Percentiles rank a stretch among this genome's conserved stretches.
Evolutionary conservation across 2,888 invertebrate genomes (phyloP).

Genomic region (Dexiosoma caninum): DNA sequence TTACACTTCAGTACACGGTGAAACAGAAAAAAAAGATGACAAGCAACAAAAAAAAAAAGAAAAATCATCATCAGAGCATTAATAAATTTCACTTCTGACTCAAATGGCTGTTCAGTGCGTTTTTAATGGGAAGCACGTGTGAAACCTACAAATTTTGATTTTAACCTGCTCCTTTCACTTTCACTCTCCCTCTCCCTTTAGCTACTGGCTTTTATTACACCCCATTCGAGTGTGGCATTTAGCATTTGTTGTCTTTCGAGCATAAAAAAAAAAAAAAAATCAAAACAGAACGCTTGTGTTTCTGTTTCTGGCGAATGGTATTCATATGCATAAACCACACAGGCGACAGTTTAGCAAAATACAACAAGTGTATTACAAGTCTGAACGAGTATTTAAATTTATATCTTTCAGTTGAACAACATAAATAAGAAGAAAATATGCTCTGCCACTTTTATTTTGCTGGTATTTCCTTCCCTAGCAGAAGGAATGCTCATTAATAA

Average conservation of each 20-base stretch:
- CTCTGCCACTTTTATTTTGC: neutral
- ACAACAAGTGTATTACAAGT: conserved; percentile 47
- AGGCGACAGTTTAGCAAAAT: conserved; percentile 34
- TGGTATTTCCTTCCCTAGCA: neutral
- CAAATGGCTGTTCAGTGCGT: conserved; percentile 65
- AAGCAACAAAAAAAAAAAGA: neutral
- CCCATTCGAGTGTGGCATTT: neutral
- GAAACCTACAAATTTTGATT: conserved; percentile 68
- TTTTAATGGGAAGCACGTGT: conserved; percentile 76
- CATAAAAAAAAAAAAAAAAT: neutral
- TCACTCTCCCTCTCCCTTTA: neutral
- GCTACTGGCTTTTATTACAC: neutral
- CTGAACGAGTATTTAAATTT: conserved; percentile 7
- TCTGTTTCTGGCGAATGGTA: too few species aligned
- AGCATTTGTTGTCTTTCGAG: neutral
- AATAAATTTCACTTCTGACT: conserved; percentile 74
- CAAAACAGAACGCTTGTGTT: neutral
- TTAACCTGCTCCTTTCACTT: too few species aligned
- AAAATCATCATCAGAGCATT: conserved; percentile 35
- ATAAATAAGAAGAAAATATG: conserved; percentile 43
- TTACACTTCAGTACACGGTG: conserved; percentile 27
- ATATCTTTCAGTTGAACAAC: neutral
- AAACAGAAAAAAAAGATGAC: neutral
- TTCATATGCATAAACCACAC: too few species aligned
- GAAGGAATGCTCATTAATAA: conserved; percentile 15